A percentile compares a stretch with the other conserved stretches of the same genome.
Evolutionary conservation across 2,888 invertebrate genomes (phyloP).

Genomic region (Euplexia lucipara): DNA sequence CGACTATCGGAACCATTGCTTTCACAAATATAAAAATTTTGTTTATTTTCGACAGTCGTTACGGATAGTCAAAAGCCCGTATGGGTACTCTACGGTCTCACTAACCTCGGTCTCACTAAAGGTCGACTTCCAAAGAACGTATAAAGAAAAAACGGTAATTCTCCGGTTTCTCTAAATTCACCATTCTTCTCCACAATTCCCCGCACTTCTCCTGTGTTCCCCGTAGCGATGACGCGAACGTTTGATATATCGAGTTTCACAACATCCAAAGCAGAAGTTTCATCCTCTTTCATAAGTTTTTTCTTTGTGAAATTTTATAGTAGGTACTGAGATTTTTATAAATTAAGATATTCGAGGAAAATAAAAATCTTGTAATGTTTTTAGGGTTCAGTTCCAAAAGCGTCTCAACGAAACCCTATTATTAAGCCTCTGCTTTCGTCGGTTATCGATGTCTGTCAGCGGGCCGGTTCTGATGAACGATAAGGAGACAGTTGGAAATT

Average conservation of each 20-base stretch:
- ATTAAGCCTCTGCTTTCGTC: too few species aligned
- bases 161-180: not conserved
- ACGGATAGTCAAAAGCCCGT: too few species aligned
- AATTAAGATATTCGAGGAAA: slow-evolving; percentile 9
- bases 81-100: too few species aligned
- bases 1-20: too few species aligned
- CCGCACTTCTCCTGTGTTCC: not conserved
- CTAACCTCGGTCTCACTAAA: too few species aligned
- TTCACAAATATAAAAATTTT: too few species aligned
- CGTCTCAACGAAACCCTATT: too few species aligned
- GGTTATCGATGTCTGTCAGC: too few species aligned
- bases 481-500: too few species aligned
- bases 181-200: slow-evolving; percentile 1
- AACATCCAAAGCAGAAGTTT: slow-evolving; percentile 17
- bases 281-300: not conserved
- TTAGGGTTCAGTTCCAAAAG: not conserved
- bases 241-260: slow-evolving; percentile 28
- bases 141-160: not conserved
- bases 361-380: slow-evolving; percentile 1
- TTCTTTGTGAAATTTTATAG: slow-evolving; percentile 11
- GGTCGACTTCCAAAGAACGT: not conserved
- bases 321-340: slow-evolving; percentile 18
- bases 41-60: too few species aligned
- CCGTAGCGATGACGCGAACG: slow-evolving; percentile 7
- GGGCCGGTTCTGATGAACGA: too few species aligned